Conservation (phyloP, 1,140 invertebrate genomes). For the Geopemphigus sp. region DNA sequence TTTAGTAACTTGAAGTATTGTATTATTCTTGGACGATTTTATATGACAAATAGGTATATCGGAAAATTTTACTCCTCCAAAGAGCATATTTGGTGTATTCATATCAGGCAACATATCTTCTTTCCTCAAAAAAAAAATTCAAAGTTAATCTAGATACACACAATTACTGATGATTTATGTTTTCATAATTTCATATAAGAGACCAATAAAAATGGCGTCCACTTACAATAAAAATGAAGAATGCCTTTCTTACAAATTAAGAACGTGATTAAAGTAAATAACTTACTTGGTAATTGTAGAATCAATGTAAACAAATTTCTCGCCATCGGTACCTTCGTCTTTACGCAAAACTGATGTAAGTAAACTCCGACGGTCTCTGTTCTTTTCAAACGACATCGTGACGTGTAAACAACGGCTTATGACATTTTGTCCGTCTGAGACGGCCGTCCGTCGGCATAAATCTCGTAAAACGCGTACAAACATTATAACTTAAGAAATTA, state of each 20-base stretch:
- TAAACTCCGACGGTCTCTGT: constrained; percentile 43
- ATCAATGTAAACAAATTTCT: constrained; percentile 64
- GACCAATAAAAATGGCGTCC: constrained; percentile 42
- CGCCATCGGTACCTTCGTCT: constrained; percentile 70
- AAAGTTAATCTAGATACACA: not conserved
- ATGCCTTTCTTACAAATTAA: constrained; percentile 30
- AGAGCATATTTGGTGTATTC: constrained; percentile 69
- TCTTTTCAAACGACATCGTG: constrained; percentile 10
- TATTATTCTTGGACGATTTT: constrained; percentile 80
- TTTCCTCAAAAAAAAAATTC: constrained; percentile 60
- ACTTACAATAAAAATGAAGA: not conserved
- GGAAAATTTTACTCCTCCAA: constrained; percentile 74
- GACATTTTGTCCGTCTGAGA: not conserved
- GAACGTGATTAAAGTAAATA: constrained; percentile 52
- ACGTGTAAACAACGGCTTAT: constrained; percentile 3
- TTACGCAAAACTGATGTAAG: not conserved
- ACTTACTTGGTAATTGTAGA: constrained; percentile 51
- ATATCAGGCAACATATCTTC: constrained; percentile 71
- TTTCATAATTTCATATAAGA: not conserved
- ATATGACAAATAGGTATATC: constrained; percentile 81
- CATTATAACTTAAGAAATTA: not conserved
- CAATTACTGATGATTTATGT: not conserved
- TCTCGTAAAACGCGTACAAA: constrained; percentile 3
- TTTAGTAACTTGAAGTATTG: constrained; percentile 74
- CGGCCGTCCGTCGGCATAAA: not conserved